Evolutionary conservation across 2,888 invertebrate genomes (phyloP), one percentile per base, ranked within the genome.

Genomic region (Leucania comma): DNA sequence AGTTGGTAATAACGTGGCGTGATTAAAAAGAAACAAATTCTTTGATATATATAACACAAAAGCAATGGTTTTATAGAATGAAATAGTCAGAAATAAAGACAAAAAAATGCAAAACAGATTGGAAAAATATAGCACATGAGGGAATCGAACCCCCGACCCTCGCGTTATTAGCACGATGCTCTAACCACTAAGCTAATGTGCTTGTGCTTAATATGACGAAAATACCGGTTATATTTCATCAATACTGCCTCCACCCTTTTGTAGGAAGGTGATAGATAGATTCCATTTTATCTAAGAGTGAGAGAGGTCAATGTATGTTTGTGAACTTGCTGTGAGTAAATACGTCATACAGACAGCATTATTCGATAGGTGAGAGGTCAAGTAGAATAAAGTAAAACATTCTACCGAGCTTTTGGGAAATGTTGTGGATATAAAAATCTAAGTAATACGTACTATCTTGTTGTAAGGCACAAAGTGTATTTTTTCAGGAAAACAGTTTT

Each of bases 91-190:
- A 38, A 1, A 38, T 38, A 14, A 38, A 38, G 1, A 35, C 35
- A 38, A 0, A 38, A 38, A 38, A 38, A 12, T 4, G 38, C 14
- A 38, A 38, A 38, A 38, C 14, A 3, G 4, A 17, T 29, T 42
- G 42, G 22, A 26, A 29, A 57, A 10, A 9, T 17, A n/a, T 38
- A 17, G 38, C 63, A 26, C 63, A 63, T 63, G 57, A 56, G 57
- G 63, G 63, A 64, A 57, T 42, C 63, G 63, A 64, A 63, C 56
- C 63, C 38, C 35, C 35, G 63, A 63, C 56, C 4, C 26, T 24
- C 56, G 38, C 10, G 63, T 64, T 64, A 57, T 42, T 42, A 64
- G 58, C 63, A 29, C 58, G 63, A 64, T 42, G 63, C 58, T 64
- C 26, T 57, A 5, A 57, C 63, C 63, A 35, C 38, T 64, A n/a